Base-by-base conservation (phyloP, 2,888 invertebrate species). In the Vesta saturnalis region DNA sequence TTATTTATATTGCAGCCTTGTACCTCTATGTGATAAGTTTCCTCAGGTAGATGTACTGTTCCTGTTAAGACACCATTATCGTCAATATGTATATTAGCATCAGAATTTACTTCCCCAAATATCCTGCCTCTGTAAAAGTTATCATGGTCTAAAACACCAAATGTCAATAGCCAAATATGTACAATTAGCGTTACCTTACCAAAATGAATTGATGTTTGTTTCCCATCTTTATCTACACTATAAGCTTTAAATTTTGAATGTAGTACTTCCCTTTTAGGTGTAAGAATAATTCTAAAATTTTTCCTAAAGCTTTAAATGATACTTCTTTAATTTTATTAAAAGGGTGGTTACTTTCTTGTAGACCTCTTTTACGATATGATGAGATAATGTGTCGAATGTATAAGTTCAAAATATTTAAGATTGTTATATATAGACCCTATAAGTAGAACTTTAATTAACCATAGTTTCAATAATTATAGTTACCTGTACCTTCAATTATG, bases 161-260 rank as follows among this genome's bases (percentile, higher is more conserved):
- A 14, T 14, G 3, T 46, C 15, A 46, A 46, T 46, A 46, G 15
- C 10, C 23, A 52, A 62, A 54, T 16, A 52, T 54, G 54, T 18
- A 15, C 18, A 12, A 21, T 56, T 57, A 14, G 16, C 6, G 46
- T 12, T 43, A 55, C n/a, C n/a, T n/a, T n/a, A 94, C 94, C 94
- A 82, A 96, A 87, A 85, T 92, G 93, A 65, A 95, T 88, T 55
- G 92, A 90, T 59, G 92, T 93, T 84, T 94, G 94, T 80, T 92
- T 91, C 6, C 95, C 95, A 86, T 94, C 90, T 0, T 90, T 92
- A 85, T 95, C 94, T 5, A 96, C 91, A 72, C 92, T 87, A 82
- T 92, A 95, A 1, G 95, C 96, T 83, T 94, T 93, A 80, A 96
- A 96, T 80, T 95, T 94, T 1, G 95, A 92, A 85, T 96, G 95